Conservation (phyloP, 2,113 vertebrate genomes). For the Loxodonta africana region DNA sequence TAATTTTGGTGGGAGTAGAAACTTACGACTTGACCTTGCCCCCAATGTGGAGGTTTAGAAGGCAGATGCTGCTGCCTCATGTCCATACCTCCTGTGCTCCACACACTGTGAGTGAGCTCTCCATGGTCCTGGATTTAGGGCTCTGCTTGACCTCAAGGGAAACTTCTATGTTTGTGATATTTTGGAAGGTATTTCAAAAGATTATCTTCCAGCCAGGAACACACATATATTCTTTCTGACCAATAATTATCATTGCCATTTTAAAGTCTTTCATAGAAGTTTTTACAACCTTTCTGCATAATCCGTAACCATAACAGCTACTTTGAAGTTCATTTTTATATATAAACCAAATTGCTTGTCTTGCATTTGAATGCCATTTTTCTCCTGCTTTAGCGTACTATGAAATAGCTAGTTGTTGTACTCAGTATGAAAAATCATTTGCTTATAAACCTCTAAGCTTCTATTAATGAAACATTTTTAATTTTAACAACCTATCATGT, state of each 20-base stretch:
- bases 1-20: background rate
- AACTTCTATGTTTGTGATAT: background rate
- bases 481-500: background rate
- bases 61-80: no score
- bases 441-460: slow-evolving; percentile 19
- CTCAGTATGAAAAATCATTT: background rate
- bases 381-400: background rate
- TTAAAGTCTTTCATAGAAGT: background rate
- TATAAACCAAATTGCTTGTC: slow-evolving; percentile 12
- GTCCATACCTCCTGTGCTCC: background rate
- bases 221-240: background rate
- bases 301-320: background rate
- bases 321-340: slow-evolving; percentile 21
- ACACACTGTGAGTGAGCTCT: slow-evolving; percentile 39
- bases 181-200: slow-evolving; percentile 43
- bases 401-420: background rate
- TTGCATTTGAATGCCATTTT: slow-evolving; percentile 24
- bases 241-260: slow-evolving; percentile 14
- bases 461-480: background rate
- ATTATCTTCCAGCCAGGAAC: background rate
- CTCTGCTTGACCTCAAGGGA: background rate
- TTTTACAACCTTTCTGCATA: background rate
- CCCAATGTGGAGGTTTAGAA: accelerated
- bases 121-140: slow-evolving; percentile 74
- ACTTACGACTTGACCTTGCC: background rate